A percentile compares a stretch with the other conserved stretches of the same genome.
These are phyloP conservation scores for Diabrotica undecimpunctata DNA, from an alignment of 1,140 invertebrate genomes.

Conservation along the genomic window DNA sequence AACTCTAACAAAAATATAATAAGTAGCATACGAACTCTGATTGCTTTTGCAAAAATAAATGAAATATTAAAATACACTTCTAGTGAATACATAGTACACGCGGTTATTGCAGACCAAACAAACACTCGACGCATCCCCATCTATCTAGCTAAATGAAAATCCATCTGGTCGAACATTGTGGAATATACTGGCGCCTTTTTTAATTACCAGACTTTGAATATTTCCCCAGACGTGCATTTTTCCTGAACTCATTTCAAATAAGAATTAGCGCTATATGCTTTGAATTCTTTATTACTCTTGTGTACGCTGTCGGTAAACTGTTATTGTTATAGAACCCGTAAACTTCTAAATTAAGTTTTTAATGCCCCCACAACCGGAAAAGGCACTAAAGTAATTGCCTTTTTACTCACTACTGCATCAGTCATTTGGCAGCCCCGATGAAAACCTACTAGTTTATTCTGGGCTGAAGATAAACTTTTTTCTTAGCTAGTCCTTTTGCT, in stretches of 20 bases:
- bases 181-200: conserved; percentile 33
- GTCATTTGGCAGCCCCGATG: too few relatives aligned
- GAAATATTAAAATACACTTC: conserved; percentile 36
- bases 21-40: conserved; percentile 36
- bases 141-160: conserved; percentile 7
- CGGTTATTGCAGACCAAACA: conserved; percentile 21
- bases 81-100: conserved; percentile 14
- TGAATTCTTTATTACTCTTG: conserved; percentile 32
- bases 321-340: conserved; percentile 27
- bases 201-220: conserved; percentile 31
- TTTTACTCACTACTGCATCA: conserved; percentile 11
- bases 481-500: too few relatives aligned
- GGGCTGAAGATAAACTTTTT: too few relatives aligned
- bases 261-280: conserved; percentile 28
- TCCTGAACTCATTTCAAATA: conserved; percentile 34
- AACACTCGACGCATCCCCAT: background rate
- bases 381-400: background rate
- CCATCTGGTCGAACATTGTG: conserved; percentile 7
- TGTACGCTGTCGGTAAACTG: conserved; percentile 26
- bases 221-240: conserved; percentile 37
- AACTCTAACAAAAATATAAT: conserved; percentile 37
- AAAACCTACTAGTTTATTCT: too few relatives aligned
- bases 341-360: conserved; percentile 25
- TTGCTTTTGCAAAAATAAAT: conserved; percentile 39
- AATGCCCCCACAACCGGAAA: conserved; percentile 19